A percentile compares a stretch with the other conserved stretches of the same genome.
phyloP scores from a whole-genome alignment of 2,113 vertebrate genomes.

The Pyrgilauda ruficollis region DNA sequence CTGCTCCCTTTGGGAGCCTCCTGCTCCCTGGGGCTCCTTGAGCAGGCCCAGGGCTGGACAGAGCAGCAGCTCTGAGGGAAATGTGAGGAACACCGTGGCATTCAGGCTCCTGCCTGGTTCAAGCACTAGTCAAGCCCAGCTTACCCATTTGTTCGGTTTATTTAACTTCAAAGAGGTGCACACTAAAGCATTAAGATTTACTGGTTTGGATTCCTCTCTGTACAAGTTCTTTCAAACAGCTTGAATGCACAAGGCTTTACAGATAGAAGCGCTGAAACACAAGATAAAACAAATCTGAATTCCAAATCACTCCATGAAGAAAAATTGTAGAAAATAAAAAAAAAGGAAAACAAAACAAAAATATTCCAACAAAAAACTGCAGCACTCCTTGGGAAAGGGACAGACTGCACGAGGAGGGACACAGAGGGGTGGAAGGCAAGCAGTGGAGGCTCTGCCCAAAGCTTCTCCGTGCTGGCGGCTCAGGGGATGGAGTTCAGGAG shows the following conservation, averaged over 20 bases:
- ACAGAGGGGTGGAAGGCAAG: constrained; percentile 52
- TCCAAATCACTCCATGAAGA: constrained; percentile 63
- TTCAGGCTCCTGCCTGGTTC: not conserved
- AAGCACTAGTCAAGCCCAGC: constrained; percentile 34
- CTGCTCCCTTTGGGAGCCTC: not conserved
- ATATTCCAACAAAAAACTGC: not conserved
- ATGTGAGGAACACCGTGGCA: not conserved
- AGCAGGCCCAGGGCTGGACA: not conserved
- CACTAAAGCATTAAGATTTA: constrained; percentile 64
- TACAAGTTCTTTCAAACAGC: constrained; percentile 62
- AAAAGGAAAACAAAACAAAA: not conserved
- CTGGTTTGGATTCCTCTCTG: constrained; percentile 59
- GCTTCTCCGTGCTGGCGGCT: constrained; percentile 38
- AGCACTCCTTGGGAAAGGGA: constrained; percentile 42
- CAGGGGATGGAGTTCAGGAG: constrained; percentile 94
- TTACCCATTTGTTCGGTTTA: constrained; percentile 63
- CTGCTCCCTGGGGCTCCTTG: not conserved
- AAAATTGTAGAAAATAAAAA: not conserved
- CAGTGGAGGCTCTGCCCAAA: not conserved
- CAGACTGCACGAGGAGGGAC: constrained; percentile 19
- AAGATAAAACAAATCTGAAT: constrained; percentile 69
- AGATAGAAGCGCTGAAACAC: constrained; percentile 66
- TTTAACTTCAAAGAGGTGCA: constrained; percentile 73
- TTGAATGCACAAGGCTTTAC: constrained; percentile 61
- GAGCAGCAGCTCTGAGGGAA: not conserved